These are phyloP conservation scores for Nipponacmea schrenckii DNA, from an alignment of 2,888 invertebrate species.

Conservation along the genomic window DNA sequence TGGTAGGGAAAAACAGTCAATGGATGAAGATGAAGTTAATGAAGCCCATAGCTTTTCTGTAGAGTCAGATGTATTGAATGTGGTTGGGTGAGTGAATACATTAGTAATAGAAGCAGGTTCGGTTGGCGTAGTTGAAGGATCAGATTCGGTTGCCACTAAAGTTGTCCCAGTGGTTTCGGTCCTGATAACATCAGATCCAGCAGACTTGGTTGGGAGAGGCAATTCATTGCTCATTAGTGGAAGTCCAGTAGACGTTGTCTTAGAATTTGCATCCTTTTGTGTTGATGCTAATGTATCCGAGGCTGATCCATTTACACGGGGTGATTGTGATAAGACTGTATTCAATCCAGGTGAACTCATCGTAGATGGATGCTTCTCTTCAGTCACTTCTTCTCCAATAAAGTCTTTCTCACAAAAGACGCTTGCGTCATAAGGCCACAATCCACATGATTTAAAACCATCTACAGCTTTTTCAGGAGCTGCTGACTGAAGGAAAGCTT, in stretches of 20 bases:
- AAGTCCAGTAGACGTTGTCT: background rate
- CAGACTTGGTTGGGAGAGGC: background rate
- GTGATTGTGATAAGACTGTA: background rate
- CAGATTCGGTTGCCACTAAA: background rate
- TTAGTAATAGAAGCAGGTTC: background rate
- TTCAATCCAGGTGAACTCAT: too few species aligned
- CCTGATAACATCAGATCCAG: background rate
- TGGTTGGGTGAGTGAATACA: background rate
- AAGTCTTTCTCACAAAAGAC: slow-evolving; percentile 5
- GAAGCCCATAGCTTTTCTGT: too few species aligned
- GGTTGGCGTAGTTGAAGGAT: background rate
- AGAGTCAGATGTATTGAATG: background rate
- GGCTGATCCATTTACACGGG: background rate
- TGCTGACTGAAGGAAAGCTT: slow-evolving; percentile 31
- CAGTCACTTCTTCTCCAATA: background rate
- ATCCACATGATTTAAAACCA: slow-evolving; percentile 15
- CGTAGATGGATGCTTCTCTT: background rate
- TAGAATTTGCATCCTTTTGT: background rate
- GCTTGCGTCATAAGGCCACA: slow-evolving; percentile 9
- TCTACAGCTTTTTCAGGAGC: slow-evolving; percentile 12
- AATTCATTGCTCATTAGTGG: background rate
- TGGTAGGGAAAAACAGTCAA: too few species aligned
- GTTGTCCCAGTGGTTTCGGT: background rate
- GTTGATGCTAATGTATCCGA: background rate
- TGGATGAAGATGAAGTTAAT: too few species aligned